Conservation (phyloP, 2,888 invertebrate species). For the Theodoxus fluviatilis region DNA sequence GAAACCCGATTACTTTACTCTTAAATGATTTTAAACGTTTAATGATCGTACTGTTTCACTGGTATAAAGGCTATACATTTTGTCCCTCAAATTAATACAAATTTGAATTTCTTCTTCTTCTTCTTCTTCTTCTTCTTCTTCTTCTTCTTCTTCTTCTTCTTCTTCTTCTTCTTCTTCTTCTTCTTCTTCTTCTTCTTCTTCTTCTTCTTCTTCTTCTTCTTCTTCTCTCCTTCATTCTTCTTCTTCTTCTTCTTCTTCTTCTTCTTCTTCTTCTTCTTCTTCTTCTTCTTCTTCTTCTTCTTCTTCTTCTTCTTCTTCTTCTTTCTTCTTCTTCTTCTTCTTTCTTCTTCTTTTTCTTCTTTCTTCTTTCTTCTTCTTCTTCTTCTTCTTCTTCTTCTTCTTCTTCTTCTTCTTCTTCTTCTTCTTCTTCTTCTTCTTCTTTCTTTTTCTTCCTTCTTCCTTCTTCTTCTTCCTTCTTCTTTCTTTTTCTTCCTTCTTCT, state of each 20-base stretch:
- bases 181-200: slow-evolving; percentile 24
- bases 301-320: not conserved
- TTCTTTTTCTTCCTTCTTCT: slow-evolving; percentile 23
- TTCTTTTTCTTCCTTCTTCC: not conserved
- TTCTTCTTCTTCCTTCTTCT: not conserved
- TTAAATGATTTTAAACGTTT: too few species aligned
- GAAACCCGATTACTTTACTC: too few species aligned
- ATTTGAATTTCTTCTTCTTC: slow-evolving; percentile 5
- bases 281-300: not conserved
- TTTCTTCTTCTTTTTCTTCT: not conserved
- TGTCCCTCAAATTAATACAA: too few species aligned
- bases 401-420: not conserved
- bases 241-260: not conserved
- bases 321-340: slow-evolving; percentile 21
- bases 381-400: not conserved
- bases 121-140: slow-evolving; percentile 2
- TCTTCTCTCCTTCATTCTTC: slow-evolving; percentile 18
- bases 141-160: slow-evolving; percentile 23
- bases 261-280: not conserved
- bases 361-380: too few species aligned
- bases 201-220: slow-evolving; percentile 27
- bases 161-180: slow-evolving; percentile 27
- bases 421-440: not conserved
- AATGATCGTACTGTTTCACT: too few species aligned
- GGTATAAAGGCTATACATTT: too few species aligned